These are phyloP conservation scores for Menura novaehollandiae DNA, from an alignment of 2,113 vertebrate species.

Conservation along the genomic window DNA sequence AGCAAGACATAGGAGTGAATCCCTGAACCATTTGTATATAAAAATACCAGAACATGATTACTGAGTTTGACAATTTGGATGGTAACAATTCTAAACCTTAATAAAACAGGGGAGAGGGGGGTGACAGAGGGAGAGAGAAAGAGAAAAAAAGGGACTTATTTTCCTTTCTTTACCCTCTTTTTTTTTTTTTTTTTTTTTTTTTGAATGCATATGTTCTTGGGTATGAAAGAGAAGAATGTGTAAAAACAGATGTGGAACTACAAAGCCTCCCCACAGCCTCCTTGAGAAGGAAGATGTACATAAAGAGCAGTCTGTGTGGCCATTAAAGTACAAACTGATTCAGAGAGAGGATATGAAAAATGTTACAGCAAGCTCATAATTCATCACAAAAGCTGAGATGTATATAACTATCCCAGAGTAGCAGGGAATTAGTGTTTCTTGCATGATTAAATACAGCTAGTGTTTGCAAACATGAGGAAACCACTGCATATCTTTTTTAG, in stretches of 20 bases:
- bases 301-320: slow-evolving; percentile 36
- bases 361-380: neutral
- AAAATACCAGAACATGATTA: neutral
- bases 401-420: neutral
- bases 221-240: neutral
- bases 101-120: neutral
- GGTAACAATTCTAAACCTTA: neutral
- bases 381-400: neutral
- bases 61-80: neutral
- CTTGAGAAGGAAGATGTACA: neutral
- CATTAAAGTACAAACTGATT: neutral
- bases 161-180: neutral
- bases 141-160: neutral
- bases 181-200: neutral
- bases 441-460: slow-evolving; percentile 6
- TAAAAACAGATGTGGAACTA: slow-evolving; percentile 47
- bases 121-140: neutral
- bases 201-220: neutral
- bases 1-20: neutral
- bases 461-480: neutral
- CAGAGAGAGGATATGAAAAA: neutral
- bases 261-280: slow-evolving; percentile 11
- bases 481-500: neutral
- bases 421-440: neutral
- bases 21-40: neutral